Percentiles rank a stretch among this genome's conserved stretches.
Conservation (phyloP, 2,888 invertebrate genomes). For the Agriopis aurantiaria region DNA sequence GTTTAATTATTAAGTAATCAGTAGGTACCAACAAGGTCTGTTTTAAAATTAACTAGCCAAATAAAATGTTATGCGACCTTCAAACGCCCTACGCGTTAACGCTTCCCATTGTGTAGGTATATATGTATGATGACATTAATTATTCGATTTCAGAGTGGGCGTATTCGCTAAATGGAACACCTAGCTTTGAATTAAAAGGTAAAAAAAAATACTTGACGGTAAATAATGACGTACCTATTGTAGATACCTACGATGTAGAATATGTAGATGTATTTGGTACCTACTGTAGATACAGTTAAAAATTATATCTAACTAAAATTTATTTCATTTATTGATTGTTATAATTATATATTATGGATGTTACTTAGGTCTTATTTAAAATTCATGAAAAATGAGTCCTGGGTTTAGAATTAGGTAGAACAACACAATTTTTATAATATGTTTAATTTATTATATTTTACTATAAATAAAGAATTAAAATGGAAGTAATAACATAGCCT, state of each 20-base stretch:
- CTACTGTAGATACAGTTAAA: no score
- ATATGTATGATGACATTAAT: background rate
- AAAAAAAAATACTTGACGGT: no score
- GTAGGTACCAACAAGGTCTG: constrained; percentile 11
- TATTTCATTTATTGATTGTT: background rate
- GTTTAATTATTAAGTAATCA: background rate
- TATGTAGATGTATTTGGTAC: no score
- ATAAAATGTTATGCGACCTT: constrained; percentile 8
- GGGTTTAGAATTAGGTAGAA: no score
- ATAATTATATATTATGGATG: background rate
- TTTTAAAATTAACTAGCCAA: constrained; percentile 18
- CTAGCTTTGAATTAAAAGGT: no score
- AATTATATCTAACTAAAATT: no score
- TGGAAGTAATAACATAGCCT: background rate
- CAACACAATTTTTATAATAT: no score
- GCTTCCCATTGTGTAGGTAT: background rate
- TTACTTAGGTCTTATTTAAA: no score
- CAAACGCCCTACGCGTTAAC: constrained; percentile 1
- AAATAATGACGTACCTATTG: no score
- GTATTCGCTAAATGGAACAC: background rate
- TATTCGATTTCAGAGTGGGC: constrained; percentile 1
- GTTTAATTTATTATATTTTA: no score
- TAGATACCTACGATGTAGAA: no score
- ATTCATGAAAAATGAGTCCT: no score
- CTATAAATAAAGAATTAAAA: background rate